Evolutionary conservation across 2,797 vertebrate genomes (phyloP).

Genomic region (Tragelaphus eurycerus): DNA sequence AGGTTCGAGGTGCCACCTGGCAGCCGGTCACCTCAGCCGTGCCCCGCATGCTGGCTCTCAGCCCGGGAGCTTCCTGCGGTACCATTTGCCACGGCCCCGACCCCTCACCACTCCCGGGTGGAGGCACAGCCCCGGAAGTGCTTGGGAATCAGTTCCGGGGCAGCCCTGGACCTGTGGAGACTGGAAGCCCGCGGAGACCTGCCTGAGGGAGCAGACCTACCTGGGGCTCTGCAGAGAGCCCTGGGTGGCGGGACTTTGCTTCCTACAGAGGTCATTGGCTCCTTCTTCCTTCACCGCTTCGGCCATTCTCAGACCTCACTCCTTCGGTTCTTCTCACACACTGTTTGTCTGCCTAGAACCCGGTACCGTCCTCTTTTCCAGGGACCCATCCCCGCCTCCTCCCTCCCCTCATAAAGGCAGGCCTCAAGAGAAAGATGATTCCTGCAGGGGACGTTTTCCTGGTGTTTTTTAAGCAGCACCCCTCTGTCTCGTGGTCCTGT

Average conservation of each 20-base stretch:
- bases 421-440: too few relatives aligned
- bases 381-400: not conserved
- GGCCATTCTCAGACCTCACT: not conserved
- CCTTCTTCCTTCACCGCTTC: not conserved
- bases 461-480: not conserved
- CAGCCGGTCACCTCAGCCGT: too few relatives aligned
- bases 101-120: not conserved
- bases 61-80: rapidly evolving
- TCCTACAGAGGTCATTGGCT: not conserved
- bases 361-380: rapidly evolving
- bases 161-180: rapidly evolving
- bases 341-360: not conserved
- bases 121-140: rapidly evolving
- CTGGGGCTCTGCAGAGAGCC: rapidly evolving
- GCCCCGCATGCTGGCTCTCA: rapidly evolving
- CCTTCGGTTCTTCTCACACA: rapidly evolving
- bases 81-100: rapidly evolving
- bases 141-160: too few relatives aligned
- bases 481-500: not conserved
- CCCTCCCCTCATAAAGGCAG: not conserved
- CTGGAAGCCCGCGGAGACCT: rapidly evolving
- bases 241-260: rapidly evolving
- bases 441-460: not conserved
- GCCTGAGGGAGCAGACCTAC: rapidly evolving
- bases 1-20: too few relatives aligned